phyloP scores from a whole-genome alignment of 2,797 vertebrate species.

The Eidolon dupreanum region DNA sequence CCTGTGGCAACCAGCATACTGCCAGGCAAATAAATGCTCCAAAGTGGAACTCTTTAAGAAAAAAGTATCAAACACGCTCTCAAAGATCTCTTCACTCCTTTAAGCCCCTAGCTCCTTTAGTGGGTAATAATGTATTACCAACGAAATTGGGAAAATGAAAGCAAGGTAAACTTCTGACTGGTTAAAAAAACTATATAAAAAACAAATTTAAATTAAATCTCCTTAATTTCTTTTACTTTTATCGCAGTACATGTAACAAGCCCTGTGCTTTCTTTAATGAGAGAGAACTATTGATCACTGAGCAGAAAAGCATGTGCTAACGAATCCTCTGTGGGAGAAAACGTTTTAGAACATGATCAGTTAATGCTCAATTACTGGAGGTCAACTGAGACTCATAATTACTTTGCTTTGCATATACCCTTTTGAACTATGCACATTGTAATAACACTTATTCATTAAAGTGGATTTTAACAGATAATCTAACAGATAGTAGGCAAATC shows the following conservation, averaged over 20 bases:
- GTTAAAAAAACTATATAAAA: not conserved
- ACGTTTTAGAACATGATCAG: not conserved
- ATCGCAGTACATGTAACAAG: not conserved
- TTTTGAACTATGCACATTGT: not conserved
- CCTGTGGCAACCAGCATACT: not conserved
- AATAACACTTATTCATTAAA: not conserved
- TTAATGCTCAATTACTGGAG: not conserved
- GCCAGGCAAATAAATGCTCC: not conserved
- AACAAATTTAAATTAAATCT: not conserved
- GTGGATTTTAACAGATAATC: conserved; percentile 13
- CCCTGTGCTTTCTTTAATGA: not conserved
- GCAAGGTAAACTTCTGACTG: not conserved
- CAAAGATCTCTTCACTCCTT: not conserved
- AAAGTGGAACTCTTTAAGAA: not conserved
- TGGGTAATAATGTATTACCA: not conserved
- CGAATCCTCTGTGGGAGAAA: not conserved
- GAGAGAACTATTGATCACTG: not conserved
- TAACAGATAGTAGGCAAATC: not conserved
- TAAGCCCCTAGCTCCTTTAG: not conserved
- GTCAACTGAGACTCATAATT: not conserved
- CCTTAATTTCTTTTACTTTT: not conserved
- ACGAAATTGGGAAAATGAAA: not conserved
- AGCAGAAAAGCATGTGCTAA: not conserved
- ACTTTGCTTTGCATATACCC: not conserved
- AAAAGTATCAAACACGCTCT: not conserved